Percentiles rank a stretch among this genome's conserved stretches.
Conservation (phyloP, 2,797 vertebrate genomes). For the Eulemur mongoz region DNA sequence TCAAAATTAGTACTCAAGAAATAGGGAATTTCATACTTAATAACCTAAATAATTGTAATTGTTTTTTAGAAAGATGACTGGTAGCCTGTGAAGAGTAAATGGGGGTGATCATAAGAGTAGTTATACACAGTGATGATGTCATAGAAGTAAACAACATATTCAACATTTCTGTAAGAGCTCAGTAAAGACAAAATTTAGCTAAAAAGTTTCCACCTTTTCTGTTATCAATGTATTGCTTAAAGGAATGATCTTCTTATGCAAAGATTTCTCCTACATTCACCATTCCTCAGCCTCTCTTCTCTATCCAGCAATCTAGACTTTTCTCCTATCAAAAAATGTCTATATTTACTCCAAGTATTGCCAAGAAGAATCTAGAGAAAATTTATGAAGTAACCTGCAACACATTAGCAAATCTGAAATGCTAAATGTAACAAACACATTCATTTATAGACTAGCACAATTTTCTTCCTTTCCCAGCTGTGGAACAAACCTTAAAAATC, state of each 20-base stretch:
- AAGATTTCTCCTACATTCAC: accelerated
- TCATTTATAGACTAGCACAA: background rate
- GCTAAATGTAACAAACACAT: background rate
- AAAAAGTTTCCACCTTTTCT: background rate
- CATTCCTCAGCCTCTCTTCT: background rate
- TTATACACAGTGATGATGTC: background rate
- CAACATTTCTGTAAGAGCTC: background rate
- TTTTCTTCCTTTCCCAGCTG: background rate
- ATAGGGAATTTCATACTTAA: too few relatives aligned
- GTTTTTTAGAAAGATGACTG: background rate
- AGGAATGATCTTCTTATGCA: background rate
- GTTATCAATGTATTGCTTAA: background rate
- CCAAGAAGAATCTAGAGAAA: background rate
- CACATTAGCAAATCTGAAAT: background rate
- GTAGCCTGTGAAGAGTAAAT: background rate
- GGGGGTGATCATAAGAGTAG: background rate
- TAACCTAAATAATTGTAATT: background rate
- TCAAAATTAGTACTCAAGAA: too few relatives aligned
- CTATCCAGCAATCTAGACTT: background rate
- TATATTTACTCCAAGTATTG: background rate
- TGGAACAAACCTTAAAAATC: background rate
- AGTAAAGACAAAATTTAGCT: background rate
- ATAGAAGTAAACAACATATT: background rate
- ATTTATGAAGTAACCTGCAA: background rate
- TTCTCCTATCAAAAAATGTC: background rate